Conservation (phyloP, 92 coral and sea anemone species). For the Isaurus tuberculatus region DNA sequence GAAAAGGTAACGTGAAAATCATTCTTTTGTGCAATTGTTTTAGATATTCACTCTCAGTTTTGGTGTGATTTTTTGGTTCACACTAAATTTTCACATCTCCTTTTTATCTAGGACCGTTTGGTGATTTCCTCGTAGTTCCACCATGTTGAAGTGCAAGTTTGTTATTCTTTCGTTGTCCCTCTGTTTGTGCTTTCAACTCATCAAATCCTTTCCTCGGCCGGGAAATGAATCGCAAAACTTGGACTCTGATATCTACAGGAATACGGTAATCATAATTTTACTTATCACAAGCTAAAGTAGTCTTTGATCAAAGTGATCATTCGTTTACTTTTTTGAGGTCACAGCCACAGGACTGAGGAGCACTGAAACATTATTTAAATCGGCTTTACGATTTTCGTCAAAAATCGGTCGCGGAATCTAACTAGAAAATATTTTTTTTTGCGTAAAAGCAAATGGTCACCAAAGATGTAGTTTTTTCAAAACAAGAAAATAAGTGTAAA, state of each 20-base stretch:
- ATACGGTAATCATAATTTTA: constrained; percentile 22
- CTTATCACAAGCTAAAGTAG: neutral
- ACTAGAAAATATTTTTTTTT: neutral
- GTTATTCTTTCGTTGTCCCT: neutral
- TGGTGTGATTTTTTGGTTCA: neutral
- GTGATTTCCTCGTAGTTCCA: neutral
- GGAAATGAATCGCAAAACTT: neutral
- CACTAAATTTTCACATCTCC: neutral
- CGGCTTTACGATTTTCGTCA: too few relatives aligned
- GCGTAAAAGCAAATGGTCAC: neutral
- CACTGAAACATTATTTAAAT: too few relatives aligned
- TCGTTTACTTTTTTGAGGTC: neutral
- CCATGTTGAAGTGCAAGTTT: neutral
- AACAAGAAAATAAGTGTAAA: neutral
- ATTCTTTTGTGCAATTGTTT: neutral
- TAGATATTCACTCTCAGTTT: neutral
- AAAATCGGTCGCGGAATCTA: too few relatives aligned
- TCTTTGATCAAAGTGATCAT: neutral
- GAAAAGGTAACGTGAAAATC: constrained; percentile 9
- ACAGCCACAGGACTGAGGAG: too few relatives aligned
- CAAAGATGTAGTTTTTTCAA: neutral
- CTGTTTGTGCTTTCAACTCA: constrained; percentile 5
- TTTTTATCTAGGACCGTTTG: neutral
- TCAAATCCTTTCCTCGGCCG: neutral
- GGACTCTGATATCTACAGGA: constrained; percentile 18